A percentile compares a stretch with the other conserved stretches of the same genome.
phyloP scores from a whole-genome alignment of 2,113 vertebrate genomes.

The Scolopax mira region DNA sequence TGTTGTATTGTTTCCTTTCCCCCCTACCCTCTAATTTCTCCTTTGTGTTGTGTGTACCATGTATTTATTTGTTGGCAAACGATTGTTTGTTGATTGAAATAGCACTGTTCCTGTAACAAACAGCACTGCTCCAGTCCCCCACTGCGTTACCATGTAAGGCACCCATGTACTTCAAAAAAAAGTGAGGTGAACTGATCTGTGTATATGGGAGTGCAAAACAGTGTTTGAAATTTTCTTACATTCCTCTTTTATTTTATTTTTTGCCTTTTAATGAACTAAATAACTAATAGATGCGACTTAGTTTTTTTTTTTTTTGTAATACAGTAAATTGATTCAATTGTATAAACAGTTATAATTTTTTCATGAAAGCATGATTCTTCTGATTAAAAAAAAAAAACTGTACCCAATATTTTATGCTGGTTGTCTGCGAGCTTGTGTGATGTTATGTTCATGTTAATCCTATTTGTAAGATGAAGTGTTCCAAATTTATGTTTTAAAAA shows the following conservation, averaged over 20 bases:
- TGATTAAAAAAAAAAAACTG: constrained; percentile 84
- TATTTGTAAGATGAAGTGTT: constrained; percentile 92
- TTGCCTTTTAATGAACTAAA: constrained; percentile 93
- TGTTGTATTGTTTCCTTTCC: constrained; percentile 71
- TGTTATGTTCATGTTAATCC: constrained; percentile 97
- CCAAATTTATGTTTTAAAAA: constrained; percentile 87
- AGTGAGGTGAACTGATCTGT: constrained; percentile 85
- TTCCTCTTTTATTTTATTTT: constrained; percentile 85
- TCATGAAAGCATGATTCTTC: constrained; percentile 99
- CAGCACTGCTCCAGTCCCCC: constrained; percentile 93
- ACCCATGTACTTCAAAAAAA: constrained; percentile 73
- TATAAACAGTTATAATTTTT: constrained; percentile 94
- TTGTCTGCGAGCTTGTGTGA: constrained; percentile 98
- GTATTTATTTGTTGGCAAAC: constrained; percentile 99
- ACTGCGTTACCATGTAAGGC: constrained; percentile 72
- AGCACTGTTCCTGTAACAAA: constrained; percentile 91
- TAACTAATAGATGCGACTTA: constrained; percentile 91
- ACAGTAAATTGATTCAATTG: constrained; percentile 92
- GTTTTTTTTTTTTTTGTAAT: constrained; percentile 83
- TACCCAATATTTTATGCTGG: constrained; percentile 95
- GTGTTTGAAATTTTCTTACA: constrained; percentile 91
- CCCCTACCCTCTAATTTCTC: constrained; percentile 60
- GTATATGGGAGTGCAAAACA: constrained; percentile 87
- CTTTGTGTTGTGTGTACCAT: constrained; percentile 89
- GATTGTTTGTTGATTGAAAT: constrained; percentile 94